Evolutionary conservation across 2,888 invertebrate genomes (phyloP).

Genomic region (Nephrotoma flavescens): DNA sequence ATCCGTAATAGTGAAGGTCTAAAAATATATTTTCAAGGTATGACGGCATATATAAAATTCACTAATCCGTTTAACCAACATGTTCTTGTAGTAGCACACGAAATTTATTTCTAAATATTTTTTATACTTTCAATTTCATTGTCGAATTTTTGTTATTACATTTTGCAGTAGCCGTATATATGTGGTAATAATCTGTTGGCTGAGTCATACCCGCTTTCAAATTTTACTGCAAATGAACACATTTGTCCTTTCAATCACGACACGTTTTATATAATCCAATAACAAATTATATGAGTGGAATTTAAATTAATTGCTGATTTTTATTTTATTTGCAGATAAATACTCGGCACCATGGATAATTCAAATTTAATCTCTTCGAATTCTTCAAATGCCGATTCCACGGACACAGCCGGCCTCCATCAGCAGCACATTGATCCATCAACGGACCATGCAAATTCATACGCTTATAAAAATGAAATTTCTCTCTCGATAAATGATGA

Average conservation of each 20-base stretch:
- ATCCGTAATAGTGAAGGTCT: neutral
- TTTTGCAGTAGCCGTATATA: neutral
- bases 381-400: neutral
- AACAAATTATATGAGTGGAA: neutral
- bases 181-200: neutral
- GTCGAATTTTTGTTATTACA: neutral
- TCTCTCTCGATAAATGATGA: slow-evolving; percentile 15
- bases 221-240: neutral
- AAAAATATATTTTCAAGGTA: neutral
- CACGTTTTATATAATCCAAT: too few species aligned
- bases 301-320: neutral
- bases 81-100: neutral
- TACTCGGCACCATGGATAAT: neutral
- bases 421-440: neutral
- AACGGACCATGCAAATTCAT: slow-evolving; percentile 6
- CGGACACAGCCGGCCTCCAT: neutral
- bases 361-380: neutral
- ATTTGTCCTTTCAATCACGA: neutral
- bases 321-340: neutral
- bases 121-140: neutral
- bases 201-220: neutral
- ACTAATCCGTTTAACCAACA: neutral
- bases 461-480: slow-evolving; percentile 15
- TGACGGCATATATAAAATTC: neutral
- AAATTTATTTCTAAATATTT: neutral